These are phyloP conservation scores for Drosophila tropicalis DNA, from an alignment of 1,140 invertebrate genomes.

Conservation along the genomic window DNA sequence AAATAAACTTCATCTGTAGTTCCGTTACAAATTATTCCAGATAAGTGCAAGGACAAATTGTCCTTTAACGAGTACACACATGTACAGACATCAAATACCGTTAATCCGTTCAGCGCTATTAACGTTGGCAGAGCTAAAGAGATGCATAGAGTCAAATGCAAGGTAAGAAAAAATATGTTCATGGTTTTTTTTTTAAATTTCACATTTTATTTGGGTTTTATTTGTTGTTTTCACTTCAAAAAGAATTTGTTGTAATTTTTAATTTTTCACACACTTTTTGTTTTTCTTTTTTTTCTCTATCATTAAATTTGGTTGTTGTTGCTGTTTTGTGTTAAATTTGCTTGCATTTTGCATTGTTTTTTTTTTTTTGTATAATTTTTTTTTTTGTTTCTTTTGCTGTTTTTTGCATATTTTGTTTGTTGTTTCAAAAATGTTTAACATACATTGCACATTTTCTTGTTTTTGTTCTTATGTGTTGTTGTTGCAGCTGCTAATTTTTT, in stretches of 20 bases:
- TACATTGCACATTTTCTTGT: constrained; percentile 60
- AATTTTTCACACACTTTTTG: constrained; percentile 68
- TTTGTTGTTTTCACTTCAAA: constrained; percentile 80
- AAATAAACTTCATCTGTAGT: too few relatives aligned
- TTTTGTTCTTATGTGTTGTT: constrained; percentile 46
- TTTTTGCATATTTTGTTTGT: constrained; percentile 50
- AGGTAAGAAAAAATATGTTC: neutral
- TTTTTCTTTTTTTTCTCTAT: constrained; percentile 53
- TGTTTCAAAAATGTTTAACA: constrained; percentile 75
- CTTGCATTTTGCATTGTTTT: constrained; percentile 65
- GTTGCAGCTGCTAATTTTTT: constrained; percentile 69
- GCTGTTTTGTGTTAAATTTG: constrained; percentile 72
- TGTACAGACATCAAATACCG: too few relatives aligned
- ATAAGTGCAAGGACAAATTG: too few relatives aligned
- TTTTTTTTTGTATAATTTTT: constrained; percentile 43
- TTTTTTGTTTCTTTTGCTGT: constrained; percentile 41
- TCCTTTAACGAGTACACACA: too few relatives aligned
- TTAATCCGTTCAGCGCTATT: too few relatives aligned
- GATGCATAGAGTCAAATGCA: neutral
- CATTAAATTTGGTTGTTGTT: constrained; percentile 54
- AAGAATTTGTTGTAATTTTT: constrained; percentile 78
- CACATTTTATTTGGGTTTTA: constrained; percentile 74
- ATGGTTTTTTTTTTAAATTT: constrained; percentile 56
- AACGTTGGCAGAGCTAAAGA: too few relatives aligned
- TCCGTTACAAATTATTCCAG: too few relatives aligned